These are phyloP conservation scores for Campylomormyrus tamandua DNA, from an alignment of 2,113 vertebrate genomes.

Conservation along the genomic window DNA sequence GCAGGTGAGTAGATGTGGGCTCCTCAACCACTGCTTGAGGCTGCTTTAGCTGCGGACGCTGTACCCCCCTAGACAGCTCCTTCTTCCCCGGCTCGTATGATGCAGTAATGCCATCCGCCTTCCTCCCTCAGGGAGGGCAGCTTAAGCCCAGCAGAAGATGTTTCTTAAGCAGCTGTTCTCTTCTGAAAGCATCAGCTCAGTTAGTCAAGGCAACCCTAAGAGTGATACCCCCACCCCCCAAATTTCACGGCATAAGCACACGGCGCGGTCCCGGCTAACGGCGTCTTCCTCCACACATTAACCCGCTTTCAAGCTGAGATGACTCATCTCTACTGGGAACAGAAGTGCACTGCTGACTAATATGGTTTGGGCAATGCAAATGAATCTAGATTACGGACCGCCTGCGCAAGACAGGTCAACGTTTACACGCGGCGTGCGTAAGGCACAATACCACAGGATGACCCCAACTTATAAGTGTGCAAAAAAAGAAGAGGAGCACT, in stretches of 20 bases:
- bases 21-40: neutral
- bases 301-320: neutral
- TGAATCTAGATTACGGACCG: neutral
- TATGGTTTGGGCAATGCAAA: neutral
- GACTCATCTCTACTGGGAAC: neutral
- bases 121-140: neutral
- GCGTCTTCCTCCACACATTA: neutral
- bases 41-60: neutral
- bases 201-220: neutral
- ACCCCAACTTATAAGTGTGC: neutral
- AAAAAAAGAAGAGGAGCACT: neutral
- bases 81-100: neutral
- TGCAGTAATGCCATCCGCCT: neutral
- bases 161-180: neutral
- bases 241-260: neutral
- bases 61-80: neutral
- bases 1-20: neutral
- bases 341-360: neutral
- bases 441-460: neutral
- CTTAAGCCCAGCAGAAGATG: neutral
- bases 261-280: neutral
- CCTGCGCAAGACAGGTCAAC: neutral
- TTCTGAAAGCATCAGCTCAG: neutral
- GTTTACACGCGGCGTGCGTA: no score
- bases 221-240: neutral